Base-by-base conservation (phyloP, 2,797 vertebrate genomes). In the Dryobates pubescens region DNA sequence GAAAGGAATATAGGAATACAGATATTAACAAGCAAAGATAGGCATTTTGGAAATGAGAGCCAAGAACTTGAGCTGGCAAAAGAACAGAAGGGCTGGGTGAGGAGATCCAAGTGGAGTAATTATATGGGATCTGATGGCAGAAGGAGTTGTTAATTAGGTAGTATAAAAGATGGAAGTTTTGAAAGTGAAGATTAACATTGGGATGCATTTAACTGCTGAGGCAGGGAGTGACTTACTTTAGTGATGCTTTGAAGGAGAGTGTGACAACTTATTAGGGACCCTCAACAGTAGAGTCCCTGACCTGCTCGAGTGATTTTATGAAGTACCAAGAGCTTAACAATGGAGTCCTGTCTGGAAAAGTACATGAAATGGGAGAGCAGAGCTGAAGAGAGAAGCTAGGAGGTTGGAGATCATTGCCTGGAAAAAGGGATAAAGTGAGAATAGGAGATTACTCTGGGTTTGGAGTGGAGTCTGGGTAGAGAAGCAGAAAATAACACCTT, bases 91-190 rank as follows among this genome's bases (percentile, higher is more conserved):
- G 88, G 47, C 34, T 0, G 0, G 70, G 51, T 83, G 43, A 91
- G 61, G 68, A 89, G 90, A 82, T 93, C 87, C 89, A 94, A 79
- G 74, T 72, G 51, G 58, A 90, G 57, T 92, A 92, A 96, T 93
- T 89, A 88, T 30, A 70, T 87, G 63, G 41, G 68, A 90, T 95
- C 92, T 94, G 95, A 94, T 94, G 86, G 90, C 73, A 93, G 92
- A 76, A 89, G 67, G 59, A 24, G 36, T 65, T 77, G 79, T 96
- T 95, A 94, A 95, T 94, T 90, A 89, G 59, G 41, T 73, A 65
- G 43, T 59, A 76, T 78, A 82, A 89, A 91, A 89, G 64, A 71
- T 89, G 23, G 68, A 91, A 84, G 41, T 86, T 86, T 89, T 89
- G 22, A 47, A 91, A 82, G 61, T 76, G 82, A 83, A 89, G 85